A percentile compares a stretch with the other conserved stretches of the same genome.
phyloP scores from a whole-genome alignment of 2,797 vertebrate genomes.

The Kryptolebias ocellatus region DNA sequence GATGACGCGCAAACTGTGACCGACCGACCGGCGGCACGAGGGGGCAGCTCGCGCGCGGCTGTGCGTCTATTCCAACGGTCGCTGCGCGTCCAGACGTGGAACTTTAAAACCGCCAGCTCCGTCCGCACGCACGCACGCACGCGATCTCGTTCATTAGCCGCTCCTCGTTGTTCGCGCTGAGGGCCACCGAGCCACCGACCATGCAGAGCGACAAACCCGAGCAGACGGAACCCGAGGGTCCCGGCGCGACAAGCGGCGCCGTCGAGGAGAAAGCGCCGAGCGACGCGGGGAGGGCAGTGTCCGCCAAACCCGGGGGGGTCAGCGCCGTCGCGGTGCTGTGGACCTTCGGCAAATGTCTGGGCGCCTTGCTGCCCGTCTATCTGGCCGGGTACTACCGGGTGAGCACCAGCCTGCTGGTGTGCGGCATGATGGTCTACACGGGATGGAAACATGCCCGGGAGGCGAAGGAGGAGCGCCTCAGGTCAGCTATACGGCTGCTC shows the following conservation, averaged over 20 bases:
- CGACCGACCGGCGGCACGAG: background rate
- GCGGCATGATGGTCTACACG: slow-evolving; percentile 84
- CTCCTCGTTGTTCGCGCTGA: too few relatives aligned
- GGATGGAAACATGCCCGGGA: slow-evolving; percentile 86
- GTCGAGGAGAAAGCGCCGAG: slow-evolving; percentile 26
- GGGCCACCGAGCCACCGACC: background rate
- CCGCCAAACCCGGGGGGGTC: slow-evolving; percentile 47
- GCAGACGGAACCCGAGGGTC: slow-evolving; percentile 32
- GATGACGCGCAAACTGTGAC: background rate
- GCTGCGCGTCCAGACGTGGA: background rate
- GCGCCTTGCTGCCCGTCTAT: slow-evolving; percentile 83
- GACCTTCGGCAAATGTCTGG: slow-evolving; percentile 85
- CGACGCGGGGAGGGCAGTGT: background rate
- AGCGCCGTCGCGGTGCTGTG: slow-evolving; percentile 80
- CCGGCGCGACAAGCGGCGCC: slow-evolving; percentile 12
- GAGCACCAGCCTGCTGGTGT: slow-evolving; percentile 81
- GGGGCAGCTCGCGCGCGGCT: background rate
- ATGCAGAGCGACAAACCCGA: slow-evolving; percentile 72
- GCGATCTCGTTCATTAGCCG: background rate
- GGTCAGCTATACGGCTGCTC: slow-evolving; percentile 75
- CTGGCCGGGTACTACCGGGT: slow-evolving; percentile 85
- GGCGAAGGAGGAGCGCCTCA: slow-evolving; percentile 79
- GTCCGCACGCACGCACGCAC: background rate
- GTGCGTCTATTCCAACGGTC: background rate
- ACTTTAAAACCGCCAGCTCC: background rate